These are phyloP conservation scores for Odobenus rosmarus DNA, from an alignment of 2,113 vertebrate genomes.

Conservation along the genomic window DNA sequence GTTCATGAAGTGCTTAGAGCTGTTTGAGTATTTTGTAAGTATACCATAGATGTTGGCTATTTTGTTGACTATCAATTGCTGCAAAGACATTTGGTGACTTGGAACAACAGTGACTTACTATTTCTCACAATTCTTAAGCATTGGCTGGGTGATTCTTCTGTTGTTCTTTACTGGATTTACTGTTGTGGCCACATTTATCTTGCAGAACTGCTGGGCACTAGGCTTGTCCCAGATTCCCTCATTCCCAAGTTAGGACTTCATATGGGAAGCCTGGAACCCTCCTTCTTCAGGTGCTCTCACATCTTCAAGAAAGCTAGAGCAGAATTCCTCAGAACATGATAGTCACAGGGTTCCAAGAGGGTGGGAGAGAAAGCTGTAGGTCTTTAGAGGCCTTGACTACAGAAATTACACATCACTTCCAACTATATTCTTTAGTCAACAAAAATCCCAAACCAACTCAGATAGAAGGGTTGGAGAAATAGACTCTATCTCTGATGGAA, in stretches of 20 bases:
- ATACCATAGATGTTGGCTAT: background rate
- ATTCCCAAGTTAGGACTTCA: background rate
- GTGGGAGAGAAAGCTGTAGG: background rate
- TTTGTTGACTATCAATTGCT: background rate
- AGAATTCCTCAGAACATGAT: background rate
- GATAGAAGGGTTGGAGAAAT: background rate
- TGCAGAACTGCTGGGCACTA: background rate
- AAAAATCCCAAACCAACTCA: background rate
- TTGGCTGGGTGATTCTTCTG: background rate
- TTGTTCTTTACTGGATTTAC: background rate
- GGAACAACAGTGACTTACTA: background rate
- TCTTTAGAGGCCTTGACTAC: background rate
- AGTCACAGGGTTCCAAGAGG: background rate
- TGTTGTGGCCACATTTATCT: rapidly evolving
- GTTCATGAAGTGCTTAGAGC: background rate
- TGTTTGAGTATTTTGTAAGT: background rate
- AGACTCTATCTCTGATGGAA: background rate
- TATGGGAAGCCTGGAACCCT: rapidly evolving
- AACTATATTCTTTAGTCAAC: background rate
- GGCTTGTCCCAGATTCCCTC: background rate
- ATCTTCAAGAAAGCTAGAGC: background rate
- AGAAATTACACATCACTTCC: background rate
- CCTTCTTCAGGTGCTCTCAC: background rate
- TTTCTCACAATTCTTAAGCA: background rate
- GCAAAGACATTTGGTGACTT: background rate